Base-by-base conservation (phyloP, 2,797 vertebrate species). In the Crax fasciolata region DNA sequence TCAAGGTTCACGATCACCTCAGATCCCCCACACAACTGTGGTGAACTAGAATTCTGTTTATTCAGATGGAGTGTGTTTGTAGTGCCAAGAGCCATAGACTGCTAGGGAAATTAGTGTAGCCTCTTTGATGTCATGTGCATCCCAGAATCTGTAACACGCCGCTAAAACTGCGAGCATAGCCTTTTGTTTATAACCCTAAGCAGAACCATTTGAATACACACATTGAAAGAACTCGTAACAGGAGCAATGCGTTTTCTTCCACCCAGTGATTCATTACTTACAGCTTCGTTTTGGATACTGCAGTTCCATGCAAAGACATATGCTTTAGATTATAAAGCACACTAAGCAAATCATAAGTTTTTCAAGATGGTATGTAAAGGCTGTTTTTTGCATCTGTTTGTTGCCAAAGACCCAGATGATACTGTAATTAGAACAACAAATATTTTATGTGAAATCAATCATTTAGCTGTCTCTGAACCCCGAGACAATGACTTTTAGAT, bases 111-210 rank as follows among this genome's bases (percentile, higher is more conserved):
- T 98, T 98, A 98, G 97, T 95, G 97, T 95, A 97, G 95, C 74
- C 87, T 95, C 98, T 99, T 99, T 99, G 99, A 99, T 99, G 98
- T 99, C 98, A 98, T 98, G 97, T 98, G 98, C 98, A 98, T 97
- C 98, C 98, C 98, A 99, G 98, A 98, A 98, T 98, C 96, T 87
- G 76, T 86, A 97, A 96, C 81, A 95, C 84, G 91, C 84, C 84
- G 89, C 94, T 96, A 65, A 92, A 96, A 95, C 90, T 94, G 89
- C 91, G 90, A 97, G 97, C 96, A 70, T 28, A 95, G 97, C 95
- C 96, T 98, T 90, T 87, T 98, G 94, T 98, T 98, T 97, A 97
- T 96, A 96, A 92, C 95, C 89, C 96, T 98, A 98, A 99, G 98
- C 94, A 98, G 98, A 98, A 98, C 96, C 97, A 98, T 98, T 98